Conservation (phyloP, 1,140 invertebrate species). For the Neodiprion pinetum region DNA sequence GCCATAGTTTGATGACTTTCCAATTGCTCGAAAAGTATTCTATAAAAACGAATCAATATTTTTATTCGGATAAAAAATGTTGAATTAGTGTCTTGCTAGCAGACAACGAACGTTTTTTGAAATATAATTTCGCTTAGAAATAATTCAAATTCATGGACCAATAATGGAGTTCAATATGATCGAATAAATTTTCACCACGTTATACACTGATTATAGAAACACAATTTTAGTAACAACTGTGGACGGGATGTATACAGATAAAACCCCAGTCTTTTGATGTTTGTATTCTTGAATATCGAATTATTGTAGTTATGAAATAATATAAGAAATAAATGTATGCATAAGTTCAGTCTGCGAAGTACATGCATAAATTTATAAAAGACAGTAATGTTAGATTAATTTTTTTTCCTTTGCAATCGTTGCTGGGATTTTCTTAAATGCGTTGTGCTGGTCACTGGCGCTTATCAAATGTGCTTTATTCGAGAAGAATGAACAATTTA, state of each 20-base stretch:
- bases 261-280: background rate
- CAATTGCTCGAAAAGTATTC: too few species aligned
- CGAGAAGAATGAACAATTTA: too few species aligned
- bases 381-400: conserved; percentile 48
- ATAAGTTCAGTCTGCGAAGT: background rate
- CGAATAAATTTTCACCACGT: background rate
- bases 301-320: background rate
- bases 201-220: too few species aligned
- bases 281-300: background rate
- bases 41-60: background rate
- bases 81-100: conserved; percentile 41
- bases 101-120: conserved; percentile 42
- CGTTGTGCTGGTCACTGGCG: conserved; percentile 39
- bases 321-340: too few species aligned
- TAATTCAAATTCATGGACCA: background rate
- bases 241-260: background rate
- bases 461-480: conserved; percentile 14
- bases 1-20: too few species aligned
- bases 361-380: conserved; percentile 38
- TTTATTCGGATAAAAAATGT: background rate
- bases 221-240: background rate
- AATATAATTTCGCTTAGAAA: conserved; percentile 3
- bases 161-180: background rate
- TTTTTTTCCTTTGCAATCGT: conserved; percentile 26
- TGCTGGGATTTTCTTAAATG: conserved; percentile 30